Base-by-base conservation (phyloP, 1,140 invertebrate species). In the Acyrthosiphon pisum region DNA sequence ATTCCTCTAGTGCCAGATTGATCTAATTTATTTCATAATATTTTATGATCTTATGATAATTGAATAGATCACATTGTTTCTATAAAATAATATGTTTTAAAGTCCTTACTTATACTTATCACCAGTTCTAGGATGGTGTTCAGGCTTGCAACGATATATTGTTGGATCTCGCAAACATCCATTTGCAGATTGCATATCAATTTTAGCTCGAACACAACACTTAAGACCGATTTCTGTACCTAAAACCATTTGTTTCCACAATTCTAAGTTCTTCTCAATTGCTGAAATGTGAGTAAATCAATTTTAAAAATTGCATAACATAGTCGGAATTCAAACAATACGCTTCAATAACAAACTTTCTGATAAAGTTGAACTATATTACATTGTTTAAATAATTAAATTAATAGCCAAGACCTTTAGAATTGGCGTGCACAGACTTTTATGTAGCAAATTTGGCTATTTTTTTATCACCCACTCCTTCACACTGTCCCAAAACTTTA, bases 131-230 rank as follows among this genome's bases (percentile, higher is more conserved):
- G 99, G 97, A 96, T 99, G 99, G 22, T 96, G 95, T 95, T 99
- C 99, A 94, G 97, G 97, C 95, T 99, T 99, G 95, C 99, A 99
- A n/a, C 99, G 96, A 95, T 99, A 99, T 94, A 99, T 99, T 18
- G 99, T 99, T n/a, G 99, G 99, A 96, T 99, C 99, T 83, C 99
- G 96, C 96, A 99, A 96, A 95, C 99, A 99, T 1, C 99, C 99
- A 95, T 99, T 99, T 44, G 97, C 96, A 0, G 98, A 99, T 94
- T 97, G 96, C 98, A 99, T 99, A 95, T 99, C 98, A 94, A 99
- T 99, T 96, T 99, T 99, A 0, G 99, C 99, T 93, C 99, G 96
- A 0, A 99, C 98, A 95, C 98, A 99, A 95, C 97, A 99, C 94
- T 97, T 97, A 93, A 97, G 96, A 0, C 99, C 99, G 37, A 95